Evolutionary conservation across 2,888 invertebrate species (phyloP), one percentile per base, ranked within the genome.

Genomic region (Ischnus inquisitorius): DNA sequence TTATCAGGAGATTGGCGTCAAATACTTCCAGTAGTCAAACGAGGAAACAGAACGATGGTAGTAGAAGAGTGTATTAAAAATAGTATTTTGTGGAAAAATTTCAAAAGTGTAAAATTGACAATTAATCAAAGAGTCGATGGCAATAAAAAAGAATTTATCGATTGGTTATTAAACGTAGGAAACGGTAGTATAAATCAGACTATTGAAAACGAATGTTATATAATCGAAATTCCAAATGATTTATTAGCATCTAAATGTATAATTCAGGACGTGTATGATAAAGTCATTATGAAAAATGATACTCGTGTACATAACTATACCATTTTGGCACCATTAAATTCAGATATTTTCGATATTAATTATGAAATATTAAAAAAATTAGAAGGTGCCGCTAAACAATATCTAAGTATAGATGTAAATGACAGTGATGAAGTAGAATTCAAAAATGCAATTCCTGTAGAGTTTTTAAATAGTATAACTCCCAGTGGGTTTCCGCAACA

Each of bases 291-390:
- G 6, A 22, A 34, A 57, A 46, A 57, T 19, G 81, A 81, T 48
- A 54, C 3, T 14, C 16, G 12, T 10, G 48, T 74, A n/a, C 60
- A 57, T 16, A 54, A 67, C 12, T 57, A 60, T 14, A 71, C 83
- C 3, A 83, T 83, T 48, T 54, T 82, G 19, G 72, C 78, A 6
- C 75, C 83, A n/a, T 16, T 46, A 19, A 85, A 85, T 64, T 60
- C 62, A 14, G 79, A 83, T 14, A 69, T 77, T 10, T 43, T 51
- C 34, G 25, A 48, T 1, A 41, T 85, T 1, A 85, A 85, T 19
- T 2, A 62, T 39, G 43, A 54, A 19, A 57, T 85, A 34, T 28
- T 69, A 2, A 48, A 34, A 12, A 25, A 43, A 22, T 41, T 69
- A 3, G 48, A 46, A n/a, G 77, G 68, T 14, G 48, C 69, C 8